Evolutionary conservation across 2,797 vertebrate species (phyloP).

Genomic region (Meda fulgida): DNA sequence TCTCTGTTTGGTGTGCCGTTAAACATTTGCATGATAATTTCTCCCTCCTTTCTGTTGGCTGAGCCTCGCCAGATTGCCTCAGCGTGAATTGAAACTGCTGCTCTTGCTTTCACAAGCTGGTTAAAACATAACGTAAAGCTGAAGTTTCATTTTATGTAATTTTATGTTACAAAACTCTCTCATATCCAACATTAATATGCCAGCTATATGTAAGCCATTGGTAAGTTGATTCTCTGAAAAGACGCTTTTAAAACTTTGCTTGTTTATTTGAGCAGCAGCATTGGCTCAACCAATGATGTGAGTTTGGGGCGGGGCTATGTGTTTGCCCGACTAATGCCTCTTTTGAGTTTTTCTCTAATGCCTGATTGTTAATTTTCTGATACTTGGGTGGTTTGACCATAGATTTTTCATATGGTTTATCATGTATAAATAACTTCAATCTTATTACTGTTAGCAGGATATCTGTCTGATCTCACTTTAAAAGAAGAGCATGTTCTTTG

Average conservation of each 20-base stretch:
- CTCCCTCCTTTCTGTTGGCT: constrained; percentile 43
- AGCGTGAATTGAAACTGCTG: constrained; percentile 18
- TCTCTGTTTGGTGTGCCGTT: constrained; percentile 55
- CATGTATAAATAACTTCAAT: neutral
- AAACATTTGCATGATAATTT: constrained; percentile 61
- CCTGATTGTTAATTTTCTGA: neutral
- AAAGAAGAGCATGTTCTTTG: neutral
- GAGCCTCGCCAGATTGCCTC: constrained; percentile 38
- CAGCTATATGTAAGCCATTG: neutral
- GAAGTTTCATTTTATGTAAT: neutral
- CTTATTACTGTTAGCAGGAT: neutral
- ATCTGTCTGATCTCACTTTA: neutral
- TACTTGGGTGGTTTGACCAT: neutral
- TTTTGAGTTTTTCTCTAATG: neutral
- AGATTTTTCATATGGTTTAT: neutral
- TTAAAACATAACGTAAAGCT: constrained; percentile 16
- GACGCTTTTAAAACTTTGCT: neutral
- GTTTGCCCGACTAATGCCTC: neutral
- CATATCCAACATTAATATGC: neutral
- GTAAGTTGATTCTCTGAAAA: neutral
- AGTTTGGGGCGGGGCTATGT: neutral
- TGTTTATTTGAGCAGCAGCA: neutral
- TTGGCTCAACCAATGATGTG: neutral
- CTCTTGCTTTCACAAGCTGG: constrained; percentile 18
- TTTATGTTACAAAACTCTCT: neutral